A percentile compares a stretch with the other conserved stretches of the same genome.
Conservation (phyloP, 92 coral and sea anemone species). For the Scolanthus callimorphus region DNA sequence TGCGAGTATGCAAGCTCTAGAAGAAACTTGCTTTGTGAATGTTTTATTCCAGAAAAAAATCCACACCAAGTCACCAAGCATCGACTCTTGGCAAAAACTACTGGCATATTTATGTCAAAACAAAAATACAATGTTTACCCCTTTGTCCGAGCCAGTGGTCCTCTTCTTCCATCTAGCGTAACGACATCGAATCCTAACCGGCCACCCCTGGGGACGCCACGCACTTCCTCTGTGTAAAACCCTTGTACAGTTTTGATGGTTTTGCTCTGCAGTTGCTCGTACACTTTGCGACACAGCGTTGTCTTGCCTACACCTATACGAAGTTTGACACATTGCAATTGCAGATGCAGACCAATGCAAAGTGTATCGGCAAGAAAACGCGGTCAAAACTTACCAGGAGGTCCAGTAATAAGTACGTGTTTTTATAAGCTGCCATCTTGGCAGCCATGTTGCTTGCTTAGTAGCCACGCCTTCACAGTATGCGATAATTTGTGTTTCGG, state of each 20-base stretch:
- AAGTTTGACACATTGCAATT: no score
- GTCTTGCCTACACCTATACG: conserved; percentile 90
- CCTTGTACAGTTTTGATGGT: conserved; percentile 53
- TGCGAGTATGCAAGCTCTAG: no score
- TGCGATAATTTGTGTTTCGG: no score
- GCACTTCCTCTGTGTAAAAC: conserved; percentile 87
- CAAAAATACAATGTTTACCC: no score
- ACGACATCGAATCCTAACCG: conserved; percentile 89
- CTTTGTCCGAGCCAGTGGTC: conserved; percentile 70
- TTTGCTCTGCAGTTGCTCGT: conserved; percentile 45
- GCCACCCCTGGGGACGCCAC: conserved; percentile 38
- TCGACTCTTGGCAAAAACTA: no score
- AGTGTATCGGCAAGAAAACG: no score
- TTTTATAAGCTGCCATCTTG: conserved; percentile 48
- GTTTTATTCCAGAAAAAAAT: no score
- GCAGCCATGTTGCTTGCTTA: no score
- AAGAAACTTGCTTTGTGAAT: no score
- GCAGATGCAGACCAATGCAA: no score
- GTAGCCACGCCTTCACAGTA: not conserved
- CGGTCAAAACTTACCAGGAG: conserved; percentile 76
- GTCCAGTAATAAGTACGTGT: conserved; percentile 69
- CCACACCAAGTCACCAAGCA: no score
- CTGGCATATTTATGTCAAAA: no score
- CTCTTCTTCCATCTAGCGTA: conserved; percentile 72
- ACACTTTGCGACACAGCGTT: conserved; percentile 66